Evolutionary conservation across 1,140 invertebrate species (phyloP), one percentile per base, ranked within the genome.

Genomic region (Drosophila eugracilis): DNA sequence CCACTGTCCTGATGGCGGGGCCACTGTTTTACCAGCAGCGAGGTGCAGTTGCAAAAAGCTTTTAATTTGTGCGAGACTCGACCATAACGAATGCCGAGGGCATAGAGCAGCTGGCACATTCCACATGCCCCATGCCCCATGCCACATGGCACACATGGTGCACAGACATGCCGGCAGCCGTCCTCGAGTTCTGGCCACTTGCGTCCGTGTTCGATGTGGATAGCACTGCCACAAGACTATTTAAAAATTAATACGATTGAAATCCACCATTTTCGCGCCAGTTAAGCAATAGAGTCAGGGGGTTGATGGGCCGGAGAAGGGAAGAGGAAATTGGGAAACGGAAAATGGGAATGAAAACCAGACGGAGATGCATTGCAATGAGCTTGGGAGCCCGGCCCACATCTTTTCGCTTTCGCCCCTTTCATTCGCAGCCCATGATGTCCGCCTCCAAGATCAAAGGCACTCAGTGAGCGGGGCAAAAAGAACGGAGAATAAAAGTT

Each of bases 211-310:
- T 50, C 49, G 44, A 55, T 77, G 48, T 63, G 57, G 49, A 55
- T 45, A 52, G 73, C 28, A 22, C 15, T 30, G 53, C 62, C 70
- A 58, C 53, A 65, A 75, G 78, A 79, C 66, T 80, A 54, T 86
- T 85, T 85, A 86, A 85, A 74, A 86, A 85, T 77, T 65, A 85
- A 85, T 80, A 75, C 73, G 26, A 48, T 54, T 55, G 62, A 86
- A 73, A 36, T 77, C 55, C 41, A 54, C 39, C 62, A 80, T 77
- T 86, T 86, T 81, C 54, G 49, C 72, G 76, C 71, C 66, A 55
- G 80, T 79, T 84, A 76, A 75, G 70, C 49, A 49, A 41, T 5
- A 52, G 22, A 15, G 37, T 21, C 5, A 1, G 12, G n/a, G 30
- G n/a, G n/a, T n/a, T n/a, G n/a, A n/a, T n/a, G n/a, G n/a, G n/a